Evolutionary conservation across 2,888 invertebrate species (phyloP), one percentile per base, ranked within the genome.

Genomic region (Chrysolina americana): DNA sequence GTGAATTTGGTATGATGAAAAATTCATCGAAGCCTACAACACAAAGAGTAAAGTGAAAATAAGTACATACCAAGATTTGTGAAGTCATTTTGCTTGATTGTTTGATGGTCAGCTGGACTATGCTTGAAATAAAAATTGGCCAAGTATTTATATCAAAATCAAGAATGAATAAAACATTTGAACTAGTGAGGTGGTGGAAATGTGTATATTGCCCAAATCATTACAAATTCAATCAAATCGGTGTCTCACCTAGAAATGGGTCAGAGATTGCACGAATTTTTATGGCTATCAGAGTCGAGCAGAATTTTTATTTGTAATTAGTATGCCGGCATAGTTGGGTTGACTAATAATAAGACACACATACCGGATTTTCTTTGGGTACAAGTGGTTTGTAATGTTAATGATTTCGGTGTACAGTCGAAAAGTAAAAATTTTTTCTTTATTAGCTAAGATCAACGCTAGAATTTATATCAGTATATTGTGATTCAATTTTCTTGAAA

Each of bases 31-130:
- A 28, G 36, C 5, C 2, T 5, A 8, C 36, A 36, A 36, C 36
- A 36, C 4, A 6, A 36, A 36, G 4, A 36, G 8, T 36, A 36
- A 36, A 36, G 8, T 8, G 8, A 36, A 17, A 41, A 15, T n/a
- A 59, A 41, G 19, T 63, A 64, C 80, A 79, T 78, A 81, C 81
- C 80, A 79, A 69, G 63, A 64, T 77, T 70, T 77, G 73, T 66
- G 79, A 79, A 76, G 78, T 77, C 80, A 81, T 81, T 77, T 78
- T 79, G 48, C 71, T 66, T 68, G 72, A 68, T 76, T 68, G 68
- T 74, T 53, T 70, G 73, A 65, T 72, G 63, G 77, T 75, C 70
- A 71, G 73, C 71, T 69, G 53, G 77, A 80, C 78, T 81, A 77
- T 81, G 69, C n/a, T 56, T 8, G 3, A 6, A 13, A 41, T 62